These are phyloP conservation scores for Sebastes taczanowskii DNA, from an alignment of 2,797 vertebrate genomes.

Conservation along the genomic window DNA sequence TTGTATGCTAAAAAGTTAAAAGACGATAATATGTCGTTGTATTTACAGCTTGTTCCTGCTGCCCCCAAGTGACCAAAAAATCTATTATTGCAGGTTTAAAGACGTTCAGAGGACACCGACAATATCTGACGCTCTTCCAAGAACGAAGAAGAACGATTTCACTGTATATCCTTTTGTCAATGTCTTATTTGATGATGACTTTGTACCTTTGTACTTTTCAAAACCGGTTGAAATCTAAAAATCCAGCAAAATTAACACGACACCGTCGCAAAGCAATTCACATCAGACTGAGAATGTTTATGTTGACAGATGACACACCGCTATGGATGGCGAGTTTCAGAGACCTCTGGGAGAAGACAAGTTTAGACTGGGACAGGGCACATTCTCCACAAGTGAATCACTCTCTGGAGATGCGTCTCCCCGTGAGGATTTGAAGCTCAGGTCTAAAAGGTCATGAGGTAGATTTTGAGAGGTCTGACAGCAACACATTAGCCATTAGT, in stretches of 20 bases:
- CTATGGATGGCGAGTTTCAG: constrained; percentile 10
- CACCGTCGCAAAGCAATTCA: not conserved
- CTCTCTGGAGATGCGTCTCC: constrained; percentile 31
- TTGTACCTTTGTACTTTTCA: not conserved
- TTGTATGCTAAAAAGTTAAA: not conserved
- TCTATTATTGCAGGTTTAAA: not conserved
- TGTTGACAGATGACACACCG: constrained; percentile 33
- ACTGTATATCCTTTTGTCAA: not conserved
- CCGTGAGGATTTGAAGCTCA: constrained; percentile 26
- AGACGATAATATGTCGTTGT: not conserved
- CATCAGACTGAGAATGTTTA: not conserved
- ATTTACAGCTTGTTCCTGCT: not conserved
- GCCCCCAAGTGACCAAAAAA: not conserved
- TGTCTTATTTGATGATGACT: not conserved
- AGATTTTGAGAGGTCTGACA: constrained; percentile 43
- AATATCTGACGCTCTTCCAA: not conserved
- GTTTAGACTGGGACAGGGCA: constrained; percentile 54
- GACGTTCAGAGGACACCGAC: not conserved
- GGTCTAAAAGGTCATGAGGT: constrained; percentile 49
- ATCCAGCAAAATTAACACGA: not conserved
- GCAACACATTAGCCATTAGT: constrained; percentile 49
- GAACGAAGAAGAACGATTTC: not conserved
- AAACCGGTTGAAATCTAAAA: not conserved
- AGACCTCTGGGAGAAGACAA: constrained; percentile 49
- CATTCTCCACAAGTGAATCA: constrained; percentile 69